These are phyloP conservation scores for Pollenia labialis DNA, from an alignment of 2,888 invertebrate species.

Conservation along the genomic window DNA sequence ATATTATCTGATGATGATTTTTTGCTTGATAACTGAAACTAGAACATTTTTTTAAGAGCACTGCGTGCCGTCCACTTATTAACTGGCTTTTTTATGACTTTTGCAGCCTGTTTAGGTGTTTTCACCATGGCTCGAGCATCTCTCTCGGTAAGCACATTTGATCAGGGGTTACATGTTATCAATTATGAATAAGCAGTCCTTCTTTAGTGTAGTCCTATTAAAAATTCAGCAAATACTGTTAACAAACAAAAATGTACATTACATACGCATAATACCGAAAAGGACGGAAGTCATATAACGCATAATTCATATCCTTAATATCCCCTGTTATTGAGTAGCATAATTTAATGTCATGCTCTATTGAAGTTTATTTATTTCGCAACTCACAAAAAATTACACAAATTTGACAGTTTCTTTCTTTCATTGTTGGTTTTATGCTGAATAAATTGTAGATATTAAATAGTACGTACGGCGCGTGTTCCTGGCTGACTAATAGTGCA, in stretches of 20 bases:
- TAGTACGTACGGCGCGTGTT: constrained; percentile 26
- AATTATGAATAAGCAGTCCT: no score
- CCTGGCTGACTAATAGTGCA: constrained; percentile 74
- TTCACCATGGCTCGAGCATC: no score
- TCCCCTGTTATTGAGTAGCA: constrained; percentile 55
- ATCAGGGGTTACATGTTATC: no score
- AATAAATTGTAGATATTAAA: constrained; percentile 20
- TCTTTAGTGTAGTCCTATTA: no score
- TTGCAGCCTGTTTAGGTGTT: no score
- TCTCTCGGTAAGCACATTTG: no score
- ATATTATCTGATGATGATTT: no score
- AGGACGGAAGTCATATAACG: background rate
- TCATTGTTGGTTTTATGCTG: constrained; percentile 50
- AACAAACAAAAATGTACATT: background rate
- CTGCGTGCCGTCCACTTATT: no score
- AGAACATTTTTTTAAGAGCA: no score
- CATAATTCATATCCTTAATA: constrained; percentile 50
- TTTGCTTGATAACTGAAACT: no score
- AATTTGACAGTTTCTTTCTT: constrained; percentile 33
- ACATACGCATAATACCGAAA: constrained; percentile 9
- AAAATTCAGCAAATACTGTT: background rate
- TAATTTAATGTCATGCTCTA: constrained; percentile 66
- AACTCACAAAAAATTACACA: constrained; percentile 23
- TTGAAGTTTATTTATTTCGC: constrained; percentile 64
- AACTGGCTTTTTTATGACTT: no score